A percentile compares a stretch with the other conserved stretches of the same genome.
phyloP scores from a whole-genome alignment of 2,888 invertebrate species.

The Lydus trimaculatus region DNA sequence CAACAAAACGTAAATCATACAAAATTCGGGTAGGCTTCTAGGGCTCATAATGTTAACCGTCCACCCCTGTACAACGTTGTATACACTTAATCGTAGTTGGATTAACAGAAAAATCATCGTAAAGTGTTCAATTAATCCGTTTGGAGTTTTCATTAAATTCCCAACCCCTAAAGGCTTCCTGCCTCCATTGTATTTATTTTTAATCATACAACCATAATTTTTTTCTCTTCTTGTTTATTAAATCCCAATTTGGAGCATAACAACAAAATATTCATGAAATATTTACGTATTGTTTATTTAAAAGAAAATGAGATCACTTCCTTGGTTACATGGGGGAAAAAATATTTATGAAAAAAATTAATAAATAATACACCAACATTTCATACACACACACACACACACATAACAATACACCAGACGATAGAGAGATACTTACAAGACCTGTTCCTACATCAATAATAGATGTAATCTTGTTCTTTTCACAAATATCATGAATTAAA shows the following conservation, averaged over 20 bases:
- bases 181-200: background rate
- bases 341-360: background rate
- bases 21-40: no score
- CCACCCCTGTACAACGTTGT: no score
- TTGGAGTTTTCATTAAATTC: background rate
- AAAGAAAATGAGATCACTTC: background rate
- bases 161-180: background rate
- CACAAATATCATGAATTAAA: conserved; percentile 64
- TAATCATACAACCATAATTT: background rate
- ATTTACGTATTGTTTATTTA: background rate
- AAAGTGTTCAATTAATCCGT: background rate
- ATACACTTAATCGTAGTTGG: background rate
- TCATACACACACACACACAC: no score
- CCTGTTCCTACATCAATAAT: conserved; percentile 80
- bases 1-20: no score
- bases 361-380: background rate
- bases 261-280: background rate
- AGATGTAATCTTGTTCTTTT: conserved; percentile 59
- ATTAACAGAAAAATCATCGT: background rate
- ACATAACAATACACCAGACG: background rate
- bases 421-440: conserved; percentile 64
- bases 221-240: background rate
- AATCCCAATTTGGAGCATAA: background rate
- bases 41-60: no score
- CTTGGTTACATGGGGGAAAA: background rate